Conservation (phyloP, 2,797 vertebrate species). For the Coregonus suidteri region DNA sequence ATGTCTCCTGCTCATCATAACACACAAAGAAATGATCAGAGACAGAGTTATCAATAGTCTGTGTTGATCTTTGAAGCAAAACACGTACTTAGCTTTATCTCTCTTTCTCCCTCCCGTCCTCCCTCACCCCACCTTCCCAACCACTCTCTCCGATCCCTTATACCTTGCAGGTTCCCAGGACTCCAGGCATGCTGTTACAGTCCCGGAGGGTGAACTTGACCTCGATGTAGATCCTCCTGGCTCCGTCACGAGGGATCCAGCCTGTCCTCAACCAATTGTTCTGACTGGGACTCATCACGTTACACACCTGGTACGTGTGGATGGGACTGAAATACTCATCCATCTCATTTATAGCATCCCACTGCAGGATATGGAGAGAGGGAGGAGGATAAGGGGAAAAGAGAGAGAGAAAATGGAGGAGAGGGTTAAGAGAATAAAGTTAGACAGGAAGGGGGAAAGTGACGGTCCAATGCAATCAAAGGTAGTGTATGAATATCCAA, state of each 20-base stretch:
- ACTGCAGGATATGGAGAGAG: constrained; percentile 70
- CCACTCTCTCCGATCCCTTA: no score
- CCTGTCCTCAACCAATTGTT: constrained; percentile 96
- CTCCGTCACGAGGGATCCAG: constrained; percentile 89
- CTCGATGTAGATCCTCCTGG: constrained; percentile 90
- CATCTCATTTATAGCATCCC: constrained; percentile 99
- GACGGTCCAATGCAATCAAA: not conserved
- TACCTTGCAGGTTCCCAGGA: constrained; percentile 88
- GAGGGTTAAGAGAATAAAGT: constrained; percentile 10
- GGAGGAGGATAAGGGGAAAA: not conserved
- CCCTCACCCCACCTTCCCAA: no score
- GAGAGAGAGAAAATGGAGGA: not conserved
- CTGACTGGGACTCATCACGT: constrained; percentile 96
- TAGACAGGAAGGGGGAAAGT: constrained; percentile 1
- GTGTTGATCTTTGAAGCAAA: no score
- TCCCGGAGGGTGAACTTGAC: constrained; percentile 94
- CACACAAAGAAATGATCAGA: not conserved
- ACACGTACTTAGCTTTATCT: no score
- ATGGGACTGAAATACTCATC: constrained; percentile 95
- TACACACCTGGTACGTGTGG: constrained; percentile 97
- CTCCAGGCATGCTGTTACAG: constrained; percentile 97
- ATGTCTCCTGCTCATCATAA: constrained; percentile 80
- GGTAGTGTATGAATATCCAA: not conserved
- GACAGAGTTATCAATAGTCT: no score
- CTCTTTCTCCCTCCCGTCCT: no score